These are phyloP conservation scores for Listrodromus nycthemerus DNA, from an alignment of 2,888 invertebrate genomes.

Conservation along the genomic window DNA sequence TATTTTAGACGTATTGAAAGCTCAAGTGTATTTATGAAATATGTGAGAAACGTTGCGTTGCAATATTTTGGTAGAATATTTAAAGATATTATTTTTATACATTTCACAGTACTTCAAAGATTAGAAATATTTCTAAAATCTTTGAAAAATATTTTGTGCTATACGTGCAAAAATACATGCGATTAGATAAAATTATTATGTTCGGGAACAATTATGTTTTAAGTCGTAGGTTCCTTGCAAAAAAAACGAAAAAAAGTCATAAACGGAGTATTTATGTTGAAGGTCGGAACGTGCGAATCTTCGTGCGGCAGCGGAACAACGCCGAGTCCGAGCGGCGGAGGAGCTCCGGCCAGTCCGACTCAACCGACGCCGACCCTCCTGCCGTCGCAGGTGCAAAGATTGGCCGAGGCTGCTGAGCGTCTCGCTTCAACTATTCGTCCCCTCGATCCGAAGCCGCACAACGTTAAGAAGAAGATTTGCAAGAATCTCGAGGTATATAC, in stretches of 20 bases:
- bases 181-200: not conserved
- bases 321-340: conserved; percentile 81
- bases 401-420: conserved; percentile 93
- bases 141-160: too few species aligned
- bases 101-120: too few species aligned
- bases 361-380: conserved; percentile 92
- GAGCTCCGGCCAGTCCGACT: conserved; percentile 82
- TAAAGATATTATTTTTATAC: too few species aligned
- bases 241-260: not conserved
- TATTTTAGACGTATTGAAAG: too few species aligned
- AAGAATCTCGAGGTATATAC: conserved; percentile 92
- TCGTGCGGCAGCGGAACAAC: conserved; percentile 83
- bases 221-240: not conserved
- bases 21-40: too few species aligned
- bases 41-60: too few species aligned
- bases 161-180: not conserved
- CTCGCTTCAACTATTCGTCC: conserved; percentile 93
- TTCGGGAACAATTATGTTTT: not conserved
- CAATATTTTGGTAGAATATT: too few species aligned
- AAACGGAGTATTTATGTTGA: conserved; percentile 3
- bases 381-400: conserved; percentile 93
- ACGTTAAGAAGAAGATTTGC: conserved; percentile 95
- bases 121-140: too few species aligned
- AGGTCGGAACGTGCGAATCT: conserved; percentile 83
- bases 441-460: conserved; percentile 95